Evolutionary conservation across 2,797 vertebrate genomes (phyloP).

Genomic region (Pterois miles): DNA sequence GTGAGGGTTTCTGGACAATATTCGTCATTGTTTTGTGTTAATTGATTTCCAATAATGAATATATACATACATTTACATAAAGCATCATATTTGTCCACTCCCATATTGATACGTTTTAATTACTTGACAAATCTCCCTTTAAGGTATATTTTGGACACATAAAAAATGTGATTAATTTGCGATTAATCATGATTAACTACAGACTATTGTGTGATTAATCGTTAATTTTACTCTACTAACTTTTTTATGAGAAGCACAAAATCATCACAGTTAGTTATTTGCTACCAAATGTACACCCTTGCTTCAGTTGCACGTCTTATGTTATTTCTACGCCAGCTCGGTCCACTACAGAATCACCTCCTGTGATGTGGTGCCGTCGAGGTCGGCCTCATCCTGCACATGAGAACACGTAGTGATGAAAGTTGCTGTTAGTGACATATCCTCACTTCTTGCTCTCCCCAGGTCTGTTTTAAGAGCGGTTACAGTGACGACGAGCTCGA

Average conservation of each 20-base stretch:
- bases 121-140: too few species aligned
- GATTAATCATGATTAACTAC: too few species aligned
- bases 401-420: neutral
- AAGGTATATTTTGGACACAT: too few species aligned
- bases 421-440: conserved; percentile 22
- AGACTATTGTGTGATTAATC: too few species aligned
- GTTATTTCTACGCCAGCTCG: neutral
- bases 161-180: too few species aligned
- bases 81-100: too few species aligned
- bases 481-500: conserved; percentile 86
- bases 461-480: conserved; percentile 91
- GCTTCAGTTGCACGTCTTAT: neutral
- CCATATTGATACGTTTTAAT: too few species aligned
- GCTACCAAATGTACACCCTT: neutral
- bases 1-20: too few species aligned
- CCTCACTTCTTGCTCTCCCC: conserved; percentile 54
- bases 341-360: neutral
- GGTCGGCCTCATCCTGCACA: neutral
- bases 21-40: too few species aligned
- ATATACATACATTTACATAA: too few species aligned
- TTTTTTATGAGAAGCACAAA: neutral
- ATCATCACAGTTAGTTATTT: neutral
- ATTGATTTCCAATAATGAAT: too few species aligned
- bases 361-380: neutral
- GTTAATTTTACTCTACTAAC: neutral